These are phyloP conservation scores for Perca flavescens DNA, from an alignment of 2,113 vertebrate species.

Conservation along the genomic window DNA sequence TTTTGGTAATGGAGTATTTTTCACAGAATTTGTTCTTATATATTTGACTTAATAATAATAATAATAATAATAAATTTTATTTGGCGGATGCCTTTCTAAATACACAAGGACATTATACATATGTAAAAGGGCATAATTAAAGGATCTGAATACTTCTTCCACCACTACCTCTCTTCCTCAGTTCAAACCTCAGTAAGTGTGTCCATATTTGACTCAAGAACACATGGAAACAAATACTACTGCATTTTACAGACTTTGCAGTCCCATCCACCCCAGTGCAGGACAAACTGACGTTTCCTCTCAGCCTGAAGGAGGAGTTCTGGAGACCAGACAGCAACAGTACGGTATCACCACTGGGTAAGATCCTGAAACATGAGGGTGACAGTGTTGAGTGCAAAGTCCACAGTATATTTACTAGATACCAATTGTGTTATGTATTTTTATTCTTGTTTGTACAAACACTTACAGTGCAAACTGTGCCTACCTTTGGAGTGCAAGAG, in stretches of 20 bases:
- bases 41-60: neutral
- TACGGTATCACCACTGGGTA: constrained; percentile 19
- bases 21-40: neutral
- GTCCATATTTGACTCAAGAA: neutral
- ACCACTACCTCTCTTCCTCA: neutral
- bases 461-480: neutral
- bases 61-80: no score
- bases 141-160: neutral
- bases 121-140: neutral
- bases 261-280: constrained; percentile 27
- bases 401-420: neutral
- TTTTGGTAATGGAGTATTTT: neutral
- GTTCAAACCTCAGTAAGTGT: neutral
- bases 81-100: no score
- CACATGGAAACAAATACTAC: neutral
- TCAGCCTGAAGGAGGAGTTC: neutral
- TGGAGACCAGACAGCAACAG: neutral
- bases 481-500: neutral
- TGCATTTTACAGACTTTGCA: constrained; percentile 17
- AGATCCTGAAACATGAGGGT: neutral
- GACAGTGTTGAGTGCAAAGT: neutral
- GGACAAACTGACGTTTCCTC: neutral
- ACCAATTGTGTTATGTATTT: neutral
- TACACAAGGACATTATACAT: no score
- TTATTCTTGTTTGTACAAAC: neutral